Percentiles rank a stretch among this genome's conserved stretches.
These are phyloP conservation scores for Amiota minor DNA, from an alignment of 2,888 invertebrate genomes.

Conservation along the genomic window DNA sequence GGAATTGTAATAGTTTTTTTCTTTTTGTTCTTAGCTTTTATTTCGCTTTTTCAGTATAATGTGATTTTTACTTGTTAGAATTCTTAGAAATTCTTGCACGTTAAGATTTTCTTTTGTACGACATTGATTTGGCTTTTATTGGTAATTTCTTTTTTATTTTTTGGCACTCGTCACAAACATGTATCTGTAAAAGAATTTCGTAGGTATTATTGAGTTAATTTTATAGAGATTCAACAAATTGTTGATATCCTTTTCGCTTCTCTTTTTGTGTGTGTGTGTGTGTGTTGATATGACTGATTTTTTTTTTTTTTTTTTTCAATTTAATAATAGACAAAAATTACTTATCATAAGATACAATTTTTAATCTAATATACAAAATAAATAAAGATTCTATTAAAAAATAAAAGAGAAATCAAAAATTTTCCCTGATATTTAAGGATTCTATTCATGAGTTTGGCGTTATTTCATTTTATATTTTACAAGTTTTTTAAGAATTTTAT, in stretches of 20 bases:
- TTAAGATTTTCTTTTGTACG: constrained; percentile 64
- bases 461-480: too few species aligned
- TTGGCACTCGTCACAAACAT: constrained; percentile 9
- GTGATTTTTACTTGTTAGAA: constrained; percentile 16
- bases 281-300: constrained; percentile 61
- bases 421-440: too few species aligned
- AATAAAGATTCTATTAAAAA: too few species aligned
- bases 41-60: constrained; percentile 34
- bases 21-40: constrained; percentile 9
- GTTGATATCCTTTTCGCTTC: constrained; percentile 16
- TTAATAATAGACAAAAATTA: too few species aligned
- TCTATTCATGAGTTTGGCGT: too few species aligned
- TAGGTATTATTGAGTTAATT: background rate
- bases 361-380: too few species aligned
- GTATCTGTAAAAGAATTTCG: constrained; percentile 51
- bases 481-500: too few species aligned
- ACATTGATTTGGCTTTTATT: constrained; percentile 60
- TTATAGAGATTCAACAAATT: background rate
- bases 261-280: too few species aligned
- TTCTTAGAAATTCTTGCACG: constrained; percentile 37
- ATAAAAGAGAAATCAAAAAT: too few species aligned
- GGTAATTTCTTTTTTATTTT: constrained; percentile 1
- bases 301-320: background rate
- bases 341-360: too few species aligned
- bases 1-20: background rate